These are phyloP conservation scores for Oncopeltus fasciatus DNA, from an alignment of 1,140 invertebrate species.

Conservation along the genomic window DNA sequence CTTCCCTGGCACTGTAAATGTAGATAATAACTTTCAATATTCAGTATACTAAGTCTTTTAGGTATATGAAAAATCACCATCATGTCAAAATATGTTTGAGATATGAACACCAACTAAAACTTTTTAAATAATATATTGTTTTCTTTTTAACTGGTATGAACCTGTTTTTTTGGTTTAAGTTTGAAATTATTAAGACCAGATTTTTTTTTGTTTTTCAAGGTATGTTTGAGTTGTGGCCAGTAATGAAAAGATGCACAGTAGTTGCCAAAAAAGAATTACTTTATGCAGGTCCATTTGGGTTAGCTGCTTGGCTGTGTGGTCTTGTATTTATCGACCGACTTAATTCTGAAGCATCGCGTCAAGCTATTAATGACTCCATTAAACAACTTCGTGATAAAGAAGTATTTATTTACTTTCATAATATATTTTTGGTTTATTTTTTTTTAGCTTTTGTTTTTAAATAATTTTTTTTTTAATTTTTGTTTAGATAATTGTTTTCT, in stretches of 20 bases:
- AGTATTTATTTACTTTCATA: slow-evolving; percentile 30
- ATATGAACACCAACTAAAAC: no score
- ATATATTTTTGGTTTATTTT: neutral
- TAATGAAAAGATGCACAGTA: slow-evolving; percentile 33
- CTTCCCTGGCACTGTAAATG: no score
- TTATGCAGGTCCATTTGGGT: slow-evolving; percentile 42
- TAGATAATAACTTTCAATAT: no score
- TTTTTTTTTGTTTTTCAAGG: slow-evolving; percentile 16
- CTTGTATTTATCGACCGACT: slow-evolving; percentile 50
- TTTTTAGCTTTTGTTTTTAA: slow-evolving; percentile 2
- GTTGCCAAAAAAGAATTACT: slow-evolving; percentile 42
- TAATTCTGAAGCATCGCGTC: slow-evolving; percentile 61
- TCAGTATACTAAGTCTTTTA: no score
- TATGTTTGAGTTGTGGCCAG: slow-evolving; percentile 33
- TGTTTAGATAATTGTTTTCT: slow-evolving; percentile 6
- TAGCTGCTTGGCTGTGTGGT: slow-evolving; percentile 40
- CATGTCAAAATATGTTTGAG: no score
- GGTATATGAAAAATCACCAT: no score
- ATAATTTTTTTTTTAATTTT: slow-evolving; percentile 9
- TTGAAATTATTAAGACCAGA: neutral
- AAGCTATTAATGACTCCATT: slow-evolving; percentile 60
- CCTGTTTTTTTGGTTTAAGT: neutral
- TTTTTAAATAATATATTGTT: no score
- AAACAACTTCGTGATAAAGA: slow-evolving; percentile 53
- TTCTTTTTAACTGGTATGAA: no score